Conservation (phyloP, 2,113 vertebrate species). For the Strigops habroptila region DNA sequence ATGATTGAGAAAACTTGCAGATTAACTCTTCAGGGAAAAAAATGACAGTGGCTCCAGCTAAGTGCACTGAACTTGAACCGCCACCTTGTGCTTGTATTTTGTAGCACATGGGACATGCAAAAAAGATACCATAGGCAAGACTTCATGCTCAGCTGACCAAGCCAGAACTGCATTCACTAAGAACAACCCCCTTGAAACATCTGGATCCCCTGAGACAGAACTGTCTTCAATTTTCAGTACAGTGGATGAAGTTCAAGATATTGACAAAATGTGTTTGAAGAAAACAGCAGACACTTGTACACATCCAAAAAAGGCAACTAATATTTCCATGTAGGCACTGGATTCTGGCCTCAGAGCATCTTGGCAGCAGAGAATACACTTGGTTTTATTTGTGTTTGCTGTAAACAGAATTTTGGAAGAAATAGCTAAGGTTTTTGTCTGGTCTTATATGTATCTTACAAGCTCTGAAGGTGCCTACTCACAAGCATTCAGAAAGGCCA, state of each 20-base stretch:
- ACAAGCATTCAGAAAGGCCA: neutral
- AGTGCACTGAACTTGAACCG: neutral
- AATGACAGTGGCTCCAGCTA: neutral
- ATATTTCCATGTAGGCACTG: neutral
- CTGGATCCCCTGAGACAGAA: neutral
- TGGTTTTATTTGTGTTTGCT: neutral
- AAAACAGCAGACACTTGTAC: neutral
- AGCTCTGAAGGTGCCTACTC: neutral
- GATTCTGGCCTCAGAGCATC: neutral
- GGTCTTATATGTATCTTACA: neutral
- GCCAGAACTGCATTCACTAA: neutral
- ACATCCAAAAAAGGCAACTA: neutral
- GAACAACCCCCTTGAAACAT: neutral
- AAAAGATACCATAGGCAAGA: neutral
- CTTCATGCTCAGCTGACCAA: neutral
- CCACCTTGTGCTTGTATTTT: constrained; percentile 59
- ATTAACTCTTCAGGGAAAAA: neutral
- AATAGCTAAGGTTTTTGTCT: neutral
- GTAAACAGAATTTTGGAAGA: neutral
- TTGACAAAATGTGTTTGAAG: neutral
- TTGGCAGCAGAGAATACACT: neutral
- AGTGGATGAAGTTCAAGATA: neutral
- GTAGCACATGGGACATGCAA: neutral
- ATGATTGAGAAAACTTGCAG: neutral
- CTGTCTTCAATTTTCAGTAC: neutral